A percentile compares a stretch with the other conserved stretches of the same genome.
These are phyloP conservation scores for Xerus rutilus DNA, from an alignment of 2,797 vertebrate species.

Conservation along the genomic window DNA sequence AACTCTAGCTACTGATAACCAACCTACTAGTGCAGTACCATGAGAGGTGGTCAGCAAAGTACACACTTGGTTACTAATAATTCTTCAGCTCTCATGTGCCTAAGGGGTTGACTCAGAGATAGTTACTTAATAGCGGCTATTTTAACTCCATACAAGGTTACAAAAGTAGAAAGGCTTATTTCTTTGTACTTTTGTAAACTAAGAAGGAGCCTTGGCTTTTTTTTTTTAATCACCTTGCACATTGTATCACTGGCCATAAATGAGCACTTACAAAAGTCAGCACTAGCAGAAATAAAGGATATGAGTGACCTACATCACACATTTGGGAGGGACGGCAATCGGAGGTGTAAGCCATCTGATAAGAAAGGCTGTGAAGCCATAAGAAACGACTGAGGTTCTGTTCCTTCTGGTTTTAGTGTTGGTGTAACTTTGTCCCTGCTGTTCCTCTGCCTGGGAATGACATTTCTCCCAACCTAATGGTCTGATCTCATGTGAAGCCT, in stretches of 20 bases:
- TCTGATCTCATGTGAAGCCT: background rate
- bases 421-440: background rate
- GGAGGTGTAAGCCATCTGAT: background rate
- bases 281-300: background rate
- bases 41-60: background rate
- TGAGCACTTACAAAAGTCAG: background rate
- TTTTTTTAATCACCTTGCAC: background rate
- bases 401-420: background rate
- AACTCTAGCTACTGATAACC: fast-evolving
- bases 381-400: fast-evolving
- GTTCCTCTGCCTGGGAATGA: background rate
- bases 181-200: constrained; percentile 2
- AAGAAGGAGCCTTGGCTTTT: background rate
- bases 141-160: background rate
- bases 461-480: background rate
- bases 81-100: background rate
- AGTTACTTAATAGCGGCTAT: background rate
- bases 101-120: background rate
- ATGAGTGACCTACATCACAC: no score
- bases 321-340: background rate
- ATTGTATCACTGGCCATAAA: background rate
- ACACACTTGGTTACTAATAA: background rate
- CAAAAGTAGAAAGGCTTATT: background rate
- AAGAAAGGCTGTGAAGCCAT: background rate
- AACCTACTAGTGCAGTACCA: background rate